Evolutionary conservation across 1,140 invertebrate genomes (phyloP).

Genomic region (Bombus breviceps): DNA sequence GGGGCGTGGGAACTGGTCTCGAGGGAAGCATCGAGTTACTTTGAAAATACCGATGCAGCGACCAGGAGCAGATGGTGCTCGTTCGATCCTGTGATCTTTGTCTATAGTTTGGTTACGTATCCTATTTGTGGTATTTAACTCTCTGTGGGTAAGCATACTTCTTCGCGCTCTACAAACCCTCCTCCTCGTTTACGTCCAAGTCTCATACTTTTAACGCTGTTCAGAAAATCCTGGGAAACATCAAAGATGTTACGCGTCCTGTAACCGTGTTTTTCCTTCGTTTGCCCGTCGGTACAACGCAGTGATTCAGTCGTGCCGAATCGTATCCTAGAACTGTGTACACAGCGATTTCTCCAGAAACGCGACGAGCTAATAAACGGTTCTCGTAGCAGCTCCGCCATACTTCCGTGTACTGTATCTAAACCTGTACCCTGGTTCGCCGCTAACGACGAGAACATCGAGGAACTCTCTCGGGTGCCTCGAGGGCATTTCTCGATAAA

Average conservation of each 20-base stretch:
- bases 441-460: background rate
- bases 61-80: conserved; percentile 3
- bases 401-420: conserved; percentile 28
- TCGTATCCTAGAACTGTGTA: conserved; percentile 5
- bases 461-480: background rate
- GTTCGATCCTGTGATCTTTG: background rate
- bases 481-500: background rate
- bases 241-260: background rate
- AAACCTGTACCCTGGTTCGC: conserved; percentile 4
- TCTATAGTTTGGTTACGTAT: too few species aligned
- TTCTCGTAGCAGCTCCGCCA: conserved; percentile 8
- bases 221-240: background rate
- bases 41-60: background rate
- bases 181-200: too few species aligned
- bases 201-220: background rate
- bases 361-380: conserved; percentile 32
- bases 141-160: background rate
- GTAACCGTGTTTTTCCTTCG: background rate
- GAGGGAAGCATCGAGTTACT: conserved; percentile 18
- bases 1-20: conserved; percentile 29
- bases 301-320: conserved; percentile 22
- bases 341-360: conserved; percentile 32
- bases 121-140: background rate
- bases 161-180: background rate
- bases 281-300: background rate